Evolutionary conservation across 1,140 invertebrate species (phyloP).

Genomic region (Araneus ventricosus): DNA sequence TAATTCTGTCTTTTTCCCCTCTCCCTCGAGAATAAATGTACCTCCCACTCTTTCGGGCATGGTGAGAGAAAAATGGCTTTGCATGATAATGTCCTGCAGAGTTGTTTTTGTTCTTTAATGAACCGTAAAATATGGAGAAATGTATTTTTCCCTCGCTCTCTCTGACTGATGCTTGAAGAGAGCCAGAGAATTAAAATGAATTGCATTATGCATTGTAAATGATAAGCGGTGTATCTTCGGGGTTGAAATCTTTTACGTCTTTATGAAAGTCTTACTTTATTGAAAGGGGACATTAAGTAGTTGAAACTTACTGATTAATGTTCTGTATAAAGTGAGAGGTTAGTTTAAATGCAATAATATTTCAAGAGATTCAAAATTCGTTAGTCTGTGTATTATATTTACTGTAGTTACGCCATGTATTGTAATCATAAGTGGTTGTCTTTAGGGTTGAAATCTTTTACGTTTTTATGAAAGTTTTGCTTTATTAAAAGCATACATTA

Average conservation of each 20-base stretch:
- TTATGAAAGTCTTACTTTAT: background rate
- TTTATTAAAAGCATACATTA: too few relatives aligned
- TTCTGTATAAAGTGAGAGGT: too few relatives aligned
- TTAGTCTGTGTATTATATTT: too few relatives aligned
- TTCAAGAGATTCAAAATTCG: too few relatives aligned
- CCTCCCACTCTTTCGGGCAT: background rate
- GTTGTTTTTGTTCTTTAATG: constrained; percentile 19
- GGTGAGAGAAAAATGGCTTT: constrained; percentile 14
- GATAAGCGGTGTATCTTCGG: background rate
- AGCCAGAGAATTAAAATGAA: background rate
- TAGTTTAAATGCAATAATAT: too few relatives aligned
- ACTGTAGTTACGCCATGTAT: too few relatives aligned
- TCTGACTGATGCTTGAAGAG: background rate
- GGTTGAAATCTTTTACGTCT: background rate
- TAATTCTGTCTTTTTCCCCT: background rate
- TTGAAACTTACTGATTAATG: too few relatives aligned
- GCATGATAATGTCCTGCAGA: background rate
- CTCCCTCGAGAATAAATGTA: background rate
- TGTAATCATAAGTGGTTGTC: too few relatives aligned
- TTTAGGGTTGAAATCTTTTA: too few relatives aligned
- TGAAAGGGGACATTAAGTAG: background rate
- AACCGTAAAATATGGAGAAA: constrained; percentile 24
- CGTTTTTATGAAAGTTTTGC: too few relatives aligned
- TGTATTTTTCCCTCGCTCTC: background rate
- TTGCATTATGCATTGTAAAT: background rate